Evolutionary conservation across 2,888 invertebrate species (phyloP), one percentile per base, ranked within the genome.

Genomic region (Crepidodera aurea): DNA sequence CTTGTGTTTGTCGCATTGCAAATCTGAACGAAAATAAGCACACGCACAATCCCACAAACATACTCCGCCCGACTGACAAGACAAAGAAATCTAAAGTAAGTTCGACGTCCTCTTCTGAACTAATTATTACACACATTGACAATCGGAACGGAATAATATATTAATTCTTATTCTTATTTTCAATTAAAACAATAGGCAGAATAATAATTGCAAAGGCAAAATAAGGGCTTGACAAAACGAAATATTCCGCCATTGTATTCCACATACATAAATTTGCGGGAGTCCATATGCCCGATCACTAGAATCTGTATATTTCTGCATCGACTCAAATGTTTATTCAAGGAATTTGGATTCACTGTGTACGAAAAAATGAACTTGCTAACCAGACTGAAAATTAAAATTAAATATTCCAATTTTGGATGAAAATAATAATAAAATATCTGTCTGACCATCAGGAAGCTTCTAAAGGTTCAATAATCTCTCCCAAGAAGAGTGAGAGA

Each of bases 221-320:
- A 58, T 67, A 69, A 63, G 65, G 65, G 66, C 66, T 66, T 69
- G 67, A 69, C 69, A 69, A 69, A 69, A 69, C 66, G 60, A 69
- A 66, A 69, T 69, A 69, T 68, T 66, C 60, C 54, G 61, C 69
- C 67, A 67, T 69, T 67, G 67, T 67, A 51, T 68, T 61, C 61
- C 46, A 54, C 40, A 61, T 64, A 64, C 65, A 69, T 69, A 69
- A 69, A 69, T 69, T 67, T 64, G 44, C 65, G 37, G 51, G 42
- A 66, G 60, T 56, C 60, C 53, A 64, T 64, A 67, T 59, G 64
- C 18, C 54, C 66, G 60, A 63, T 64, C 63, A 66, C 18, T 1
- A 46, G 12, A 7, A 42, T 42, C n/a, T n/a, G n/a, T n/a, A n/a
- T 25, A 8, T 42, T 19, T 54, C 19, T 56, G 34, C 12, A 46